Conservation (phyloP, 2,888 invertebrate genomes). For the Coenonympha glycerion region DNA sequence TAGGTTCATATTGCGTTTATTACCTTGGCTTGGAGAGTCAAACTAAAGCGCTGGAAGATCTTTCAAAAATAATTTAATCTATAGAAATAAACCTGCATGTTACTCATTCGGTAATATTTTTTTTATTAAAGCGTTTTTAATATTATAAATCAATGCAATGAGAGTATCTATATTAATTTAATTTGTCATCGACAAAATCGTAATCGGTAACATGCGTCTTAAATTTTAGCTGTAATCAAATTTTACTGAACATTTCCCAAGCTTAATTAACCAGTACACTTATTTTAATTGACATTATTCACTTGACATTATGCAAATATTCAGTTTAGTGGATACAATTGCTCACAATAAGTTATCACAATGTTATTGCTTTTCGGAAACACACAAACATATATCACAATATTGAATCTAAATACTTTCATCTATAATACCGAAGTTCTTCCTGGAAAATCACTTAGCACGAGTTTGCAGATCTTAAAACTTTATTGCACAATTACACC, state of each 20-base stretch:
- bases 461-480: background rate
- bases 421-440: constrained; percentile 29
- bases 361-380: constrained; percentile 71
- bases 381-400: constrained; percentile 71
- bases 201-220: background rate
- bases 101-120: background rate
- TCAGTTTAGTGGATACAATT: constrained; percentile 50
- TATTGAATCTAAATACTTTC: constrained; percentile 59
- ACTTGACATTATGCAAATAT: constrained; percentile 49
- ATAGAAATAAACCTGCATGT: background rate
- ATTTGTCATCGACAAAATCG: background rate
- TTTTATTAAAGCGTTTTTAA: too few relatives aligned
- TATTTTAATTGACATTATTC: constrained; percentile 66
- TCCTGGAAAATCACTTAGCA: background rate
- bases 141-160: too few relatives aligned
- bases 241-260: constrained; percentile 20
- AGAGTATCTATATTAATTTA: background rate
- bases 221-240: background rate
- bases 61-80: constrained; percentile 1
- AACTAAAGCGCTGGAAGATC: constrained; percentile 21
- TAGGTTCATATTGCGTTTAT: too few relatives aligned
- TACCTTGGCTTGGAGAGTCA: too few relatives aligned
- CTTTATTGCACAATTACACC: background rate
- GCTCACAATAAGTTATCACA: constrained; percentile 64
- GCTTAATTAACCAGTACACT: constrained; percentile 35